Conservation (phyloP, 2,888 invertebrate genomes). For the Icerya purchasi region DNA sequence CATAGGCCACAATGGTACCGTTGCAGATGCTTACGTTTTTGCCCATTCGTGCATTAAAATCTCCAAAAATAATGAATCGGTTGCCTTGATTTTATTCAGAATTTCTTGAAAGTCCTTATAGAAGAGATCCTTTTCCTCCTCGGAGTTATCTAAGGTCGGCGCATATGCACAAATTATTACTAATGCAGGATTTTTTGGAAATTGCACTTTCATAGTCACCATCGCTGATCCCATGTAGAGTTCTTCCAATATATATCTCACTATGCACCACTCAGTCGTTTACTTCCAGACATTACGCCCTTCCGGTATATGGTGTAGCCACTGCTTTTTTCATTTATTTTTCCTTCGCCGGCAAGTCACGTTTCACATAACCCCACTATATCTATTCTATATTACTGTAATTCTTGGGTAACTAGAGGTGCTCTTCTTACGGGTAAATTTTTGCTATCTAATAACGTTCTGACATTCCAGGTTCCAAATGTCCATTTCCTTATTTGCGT, state of each 20-base stretch:
- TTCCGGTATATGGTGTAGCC: background rate
- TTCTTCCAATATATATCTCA: background rate
- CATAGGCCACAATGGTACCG: background rate
- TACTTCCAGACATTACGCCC: background rate
- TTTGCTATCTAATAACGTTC: background rate
- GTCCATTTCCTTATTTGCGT: no score
- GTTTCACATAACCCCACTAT: background rate
- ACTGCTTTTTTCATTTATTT: background rate
- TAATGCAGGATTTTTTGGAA: background rate
- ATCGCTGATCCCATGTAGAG: background rate
- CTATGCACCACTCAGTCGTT: background rate
- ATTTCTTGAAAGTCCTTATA: background rate
- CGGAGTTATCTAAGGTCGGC: background rate
- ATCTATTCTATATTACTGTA: background rate
- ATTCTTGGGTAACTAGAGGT: background rate
- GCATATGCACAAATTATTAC: background rate
- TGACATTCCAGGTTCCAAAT: background rate
- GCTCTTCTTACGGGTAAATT: background rate
- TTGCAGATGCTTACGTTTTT: background rate
- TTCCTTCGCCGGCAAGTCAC: background rate
- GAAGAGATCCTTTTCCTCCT: background rate
- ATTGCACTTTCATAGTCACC: background rate
- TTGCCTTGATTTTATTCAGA: background rate
- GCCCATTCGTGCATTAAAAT: background rate
- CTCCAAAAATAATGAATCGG: background rate